Conservation (phyloP, 2,797 vertebrate genomes). For the Tiaroga cobitis region DNA sequence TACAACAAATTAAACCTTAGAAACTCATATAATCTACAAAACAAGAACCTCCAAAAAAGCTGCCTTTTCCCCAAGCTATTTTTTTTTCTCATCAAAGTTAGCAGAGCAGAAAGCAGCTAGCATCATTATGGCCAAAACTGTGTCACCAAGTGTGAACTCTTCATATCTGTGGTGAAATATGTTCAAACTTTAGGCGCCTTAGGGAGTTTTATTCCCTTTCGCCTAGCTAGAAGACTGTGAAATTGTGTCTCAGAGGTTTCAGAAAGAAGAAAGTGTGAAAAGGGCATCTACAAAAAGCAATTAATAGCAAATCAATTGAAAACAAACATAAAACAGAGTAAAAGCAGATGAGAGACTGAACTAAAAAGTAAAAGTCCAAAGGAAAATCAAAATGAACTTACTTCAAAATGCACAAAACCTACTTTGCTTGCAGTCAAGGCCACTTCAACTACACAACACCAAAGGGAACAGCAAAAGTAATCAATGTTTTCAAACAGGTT, state of each 20-base stretch:
- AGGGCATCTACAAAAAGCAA: constrained; percentile 36
- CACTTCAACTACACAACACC: not conserved
- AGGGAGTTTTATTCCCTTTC: constrained; percentile 14
- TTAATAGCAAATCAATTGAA: constrained; percentile 44
- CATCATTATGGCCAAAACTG: constrained; percentile 21
- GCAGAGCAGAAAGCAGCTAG: not conserved
- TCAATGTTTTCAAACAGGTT: not conserved
- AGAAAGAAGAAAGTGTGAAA: not conserved
- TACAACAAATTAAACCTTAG: not conserved
- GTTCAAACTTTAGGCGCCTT: constrained; percentile 26
- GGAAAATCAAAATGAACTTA: not conserved
- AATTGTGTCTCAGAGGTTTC: constrained; percentile 38
- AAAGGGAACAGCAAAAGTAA: not conserved
- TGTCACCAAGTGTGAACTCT: constrained; percentile 6
- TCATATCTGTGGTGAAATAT: not conserved
- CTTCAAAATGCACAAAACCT: not conserved
- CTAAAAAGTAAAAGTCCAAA: not conserved
- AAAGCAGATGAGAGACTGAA: not conserved
- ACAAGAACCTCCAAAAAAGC: not conserved
- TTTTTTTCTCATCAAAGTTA: constrained; percentile 29
- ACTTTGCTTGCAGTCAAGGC: not conserved
- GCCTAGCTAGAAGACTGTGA: constrained; percentile 24
- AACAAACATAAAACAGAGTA: not conserved
- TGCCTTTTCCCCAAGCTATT: not conserved
- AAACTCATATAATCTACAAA: not conserved